Conservation (phyloP, 2,888 invertebrate genomes). For the Drosophila rellima region DNA sequence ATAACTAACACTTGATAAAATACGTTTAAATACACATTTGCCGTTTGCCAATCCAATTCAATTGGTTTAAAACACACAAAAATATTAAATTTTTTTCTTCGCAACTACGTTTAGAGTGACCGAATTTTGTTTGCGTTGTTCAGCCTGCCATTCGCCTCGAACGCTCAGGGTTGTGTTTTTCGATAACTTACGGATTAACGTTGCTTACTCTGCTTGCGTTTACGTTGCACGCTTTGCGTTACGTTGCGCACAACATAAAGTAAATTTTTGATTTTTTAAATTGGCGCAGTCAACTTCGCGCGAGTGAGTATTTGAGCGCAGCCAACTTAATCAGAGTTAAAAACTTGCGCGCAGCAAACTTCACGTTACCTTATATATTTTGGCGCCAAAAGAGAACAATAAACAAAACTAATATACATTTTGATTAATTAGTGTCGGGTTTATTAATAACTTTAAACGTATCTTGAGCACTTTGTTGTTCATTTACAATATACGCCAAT, state of each 20-base stretch:
- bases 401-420: background rate
- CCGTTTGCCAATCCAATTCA: slow-evolving; percentile 31
- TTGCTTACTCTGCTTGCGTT: slow-evolving; percentile 16
- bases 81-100: slow-evolving; percentile 63
- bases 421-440: slow-evolving; percentile 2
- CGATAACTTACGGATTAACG: slow-evolving; percentile 15
- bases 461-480: slow-evolving; percentile 74
- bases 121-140: slow-evolving; percentile 65
- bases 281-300: slow-evolving; percentile 24
- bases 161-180: slow-evolving; percentile 42
- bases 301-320: slow-evolving; percentile 28
- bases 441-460: slow-evolving; percentile 80
- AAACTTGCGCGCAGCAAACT: slow-evolving; percentile 19
- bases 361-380: slow-evolving; percentile 9
- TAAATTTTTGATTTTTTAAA: slow-evolving; percentile 4
- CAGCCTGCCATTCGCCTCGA: slow-evolving; percentile 41
- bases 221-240: slow-evolving; percentile 11
- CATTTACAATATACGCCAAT: slow-evolving; percentile 83
- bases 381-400: slow-evolving; percentile 41
- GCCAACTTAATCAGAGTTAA: slow-evolving; percentile 8
- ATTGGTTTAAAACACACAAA: slow-evolving; percentile 49
- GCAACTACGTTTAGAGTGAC: slow-evolving; percentile 62
- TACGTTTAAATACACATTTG: slow-evolving; percentile 26
- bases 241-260: slow-evolving; percentile 13
- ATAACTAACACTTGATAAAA: slow-evolving; percentile 23